Base-by-base conservation (phyloP, 2,113 vertebrate genomes). In the Pachypanchax playfairii region DNA sequence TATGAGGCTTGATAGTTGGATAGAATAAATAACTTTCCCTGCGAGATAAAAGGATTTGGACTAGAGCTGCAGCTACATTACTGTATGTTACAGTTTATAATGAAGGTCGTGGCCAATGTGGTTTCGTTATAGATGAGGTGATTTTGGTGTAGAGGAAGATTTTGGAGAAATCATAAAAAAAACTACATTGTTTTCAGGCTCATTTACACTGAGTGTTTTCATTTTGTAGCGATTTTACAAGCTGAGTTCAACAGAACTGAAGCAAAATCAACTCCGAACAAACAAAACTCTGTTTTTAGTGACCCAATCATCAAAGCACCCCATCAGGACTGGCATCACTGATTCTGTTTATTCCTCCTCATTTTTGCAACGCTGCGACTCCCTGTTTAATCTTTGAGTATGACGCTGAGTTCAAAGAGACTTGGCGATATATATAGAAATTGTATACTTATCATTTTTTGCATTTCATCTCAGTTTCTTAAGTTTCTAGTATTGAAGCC, bases 361-460 rank as follows among this genome's bases (percentile, higher is more conserved):
- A 5, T 56, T 21, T 38, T 58, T 39, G 61, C 50, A 15, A 9
- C 35, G 50, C 70, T 54, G 36, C 7, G 20, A 61, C 53, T 31
- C 46, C 12, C 57, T 64, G 31, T 60, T 71, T 68, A 57, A 76
- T 71, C 46, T 65, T 60, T 26, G 48, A 12, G 66, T 63, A 68
- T 14, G 59, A 28, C 43, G 52, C 25, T n/a, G 38, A 70, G 59
- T 80, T 88, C 76, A 70, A 70, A 80, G 65, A 54, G 25, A 26
- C 28, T 63, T 44, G 22, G 39, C 28, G 36, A 71, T 71, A 71
- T 17, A 62, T 61, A 49, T 64, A 65, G 28, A 53, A 59, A 39
- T 50, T 62, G 57, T 47, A 46, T 4, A 60, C 39, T 1, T 48
- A 21, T 15, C 26, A 28, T 13, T 24, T 42, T 28, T 24, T 47